These are phyloP conservation scores for Pterocles gutturalis DNA, from an alignment of 2,113 vertebrate genomes.

Conservation along the genomic window DNA sequence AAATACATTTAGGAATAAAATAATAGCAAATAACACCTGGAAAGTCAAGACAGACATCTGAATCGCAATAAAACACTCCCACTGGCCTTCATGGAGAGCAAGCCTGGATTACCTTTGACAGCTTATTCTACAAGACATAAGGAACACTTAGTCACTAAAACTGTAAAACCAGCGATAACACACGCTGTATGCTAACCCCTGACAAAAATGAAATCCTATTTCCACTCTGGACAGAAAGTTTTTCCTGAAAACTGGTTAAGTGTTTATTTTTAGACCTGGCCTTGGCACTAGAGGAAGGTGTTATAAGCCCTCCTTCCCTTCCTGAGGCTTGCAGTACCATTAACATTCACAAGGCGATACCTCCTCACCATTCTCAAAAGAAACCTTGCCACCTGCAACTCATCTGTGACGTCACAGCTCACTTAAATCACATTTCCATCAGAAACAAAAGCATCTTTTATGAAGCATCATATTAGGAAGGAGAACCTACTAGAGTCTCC, in stretches of 20 bases:
- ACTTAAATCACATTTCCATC: background rate
- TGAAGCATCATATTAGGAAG: background rate
- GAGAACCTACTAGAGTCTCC: background rate
- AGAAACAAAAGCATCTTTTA: background rate
- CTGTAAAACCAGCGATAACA: background rate
- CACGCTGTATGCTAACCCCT: background rate
- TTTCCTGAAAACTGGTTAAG: background rate
- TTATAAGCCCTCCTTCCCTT: background rate
- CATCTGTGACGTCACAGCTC: fast-evolving
- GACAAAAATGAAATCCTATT: background rate
- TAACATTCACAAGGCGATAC: background rate
- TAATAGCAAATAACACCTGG: background rate
- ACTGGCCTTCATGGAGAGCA: background rate
- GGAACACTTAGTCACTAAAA: background rate
- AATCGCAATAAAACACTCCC: background rate
- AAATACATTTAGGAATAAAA: background rate
- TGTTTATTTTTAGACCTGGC: background rate
- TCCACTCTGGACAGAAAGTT: background rate
- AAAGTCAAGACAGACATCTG: background rate
- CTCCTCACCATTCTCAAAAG: background rate
- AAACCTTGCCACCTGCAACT: background rate
- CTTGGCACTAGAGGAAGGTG: background rate
- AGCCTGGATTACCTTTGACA: background rate
- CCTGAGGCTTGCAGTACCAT: background rate
- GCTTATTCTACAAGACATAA: background rate